phyloP scores from a whole-genome alignment of 2,888 invertebrate species.

The Frankliniella intonsa region DNA sequence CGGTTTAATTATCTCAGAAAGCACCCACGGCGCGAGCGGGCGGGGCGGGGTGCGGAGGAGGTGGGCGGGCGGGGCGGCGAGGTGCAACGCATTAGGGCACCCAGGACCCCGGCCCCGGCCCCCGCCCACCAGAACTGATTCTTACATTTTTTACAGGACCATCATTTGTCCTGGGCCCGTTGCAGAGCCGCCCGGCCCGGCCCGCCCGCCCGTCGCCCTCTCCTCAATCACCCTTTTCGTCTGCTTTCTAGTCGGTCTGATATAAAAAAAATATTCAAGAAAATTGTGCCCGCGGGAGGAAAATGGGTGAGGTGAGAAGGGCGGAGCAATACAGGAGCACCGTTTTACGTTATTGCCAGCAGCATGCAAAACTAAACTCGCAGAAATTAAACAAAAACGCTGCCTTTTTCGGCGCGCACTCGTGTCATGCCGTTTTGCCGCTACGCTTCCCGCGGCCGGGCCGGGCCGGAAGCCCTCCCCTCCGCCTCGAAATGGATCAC shows the following conservation, averaged over 20 bases:
- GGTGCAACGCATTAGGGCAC: not conserved
- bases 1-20: not conserved
- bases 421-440: too few relatives aligned
- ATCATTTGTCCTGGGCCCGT: constrained; percentile 12
- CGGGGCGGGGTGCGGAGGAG: not conserved
- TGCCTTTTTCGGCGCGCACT: too few relatives aligned
- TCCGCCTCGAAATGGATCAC: too few relatives aligned
- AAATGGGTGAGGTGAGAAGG: too few relatives aligned
- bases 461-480: too few relatives aligned
- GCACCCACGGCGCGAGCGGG: not conserved
- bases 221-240: not conserved
- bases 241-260: not conserved
- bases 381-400: too few relatives aligned
- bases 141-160: constrained; percentile 12
- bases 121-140: constrained; percentile 1
- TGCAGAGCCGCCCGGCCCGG: not conserved
- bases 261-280: too few relatives aligned
- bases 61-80: not conserved
- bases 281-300: too few relatives aligned
- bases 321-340: too few relatives aligned
- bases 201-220: not conserved
- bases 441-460: too few relatives aligned
- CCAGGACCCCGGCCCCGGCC: constrained; percentile 6
- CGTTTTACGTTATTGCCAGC: too few relatives aligned
- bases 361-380: too few relatives aligned